A percentile compares a stretch with the other conserved stretches of the same genome.
These are phyloP conservation scores for Agrochola circellaris DNA, from an alignment of 2,888 invertebrate genomes.

Conservation along the genomic window DNA sequence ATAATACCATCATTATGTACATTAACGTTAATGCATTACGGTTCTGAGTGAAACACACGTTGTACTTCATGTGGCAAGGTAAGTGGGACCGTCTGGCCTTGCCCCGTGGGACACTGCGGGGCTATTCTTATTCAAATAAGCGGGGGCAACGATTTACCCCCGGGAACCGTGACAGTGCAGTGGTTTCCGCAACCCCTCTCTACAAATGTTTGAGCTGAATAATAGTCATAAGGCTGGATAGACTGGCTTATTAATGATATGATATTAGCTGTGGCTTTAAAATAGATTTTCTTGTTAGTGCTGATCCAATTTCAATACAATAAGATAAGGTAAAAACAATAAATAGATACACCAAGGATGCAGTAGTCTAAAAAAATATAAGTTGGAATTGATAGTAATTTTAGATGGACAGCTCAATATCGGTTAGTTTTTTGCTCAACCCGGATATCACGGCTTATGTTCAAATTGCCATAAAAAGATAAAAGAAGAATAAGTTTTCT, in stretches of 20 bases:
- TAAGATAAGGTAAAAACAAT: background rate
- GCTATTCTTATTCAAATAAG: slow-evolving; percentile 89
- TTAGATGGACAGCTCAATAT: background rate
- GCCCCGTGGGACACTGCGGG: slow-evolving; percentile 76
- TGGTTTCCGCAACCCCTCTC: slow-evolving; percentile 54
- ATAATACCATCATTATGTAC: slow-evolving; percentile 38
- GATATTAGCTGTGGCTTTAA: slow-evolving; percentile 30
- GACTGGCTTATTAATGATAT: slow-evolving; percentile 40
- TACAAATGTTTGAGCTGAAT: slow-evolving; percentile 66
- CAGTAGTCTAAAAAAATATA: background rate
- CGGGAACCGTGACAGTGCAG: slow-evolving; percentile 75
- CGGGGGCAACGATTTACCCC: slow-evolving; percentile 82
- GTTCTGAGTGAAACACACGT: slow-evolving; percentile 73
- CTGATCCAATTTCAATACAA: background rate
- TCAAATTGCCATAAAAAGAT: slow-evolving; percentile 11
- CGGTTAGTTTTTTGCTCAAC: slow-evolving; percentile 7
- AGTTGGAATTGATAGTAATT: background rate
- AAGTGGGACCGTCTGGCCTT: slow-evolving; percentile 73
- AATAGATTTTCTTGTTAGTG: background rate
- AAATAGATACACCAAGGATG: background rate
- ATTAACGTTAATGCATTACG: slow-evolving; percentile 69
- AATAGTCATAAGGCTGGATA: slow-evolving; percentile 49
- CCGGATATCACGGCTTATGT: slow-evolving; percentile 36
- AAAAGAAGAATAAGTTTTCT: slow-evolving; percentile 22
- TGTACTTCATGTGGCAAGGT: slow-evolving; percentile 70